A percentile compares a stretch with the other conserved stretches of the same genome.
phyloP scores from a whole-genome alignment of 30 jellyfish, hydroid and myxozoan genomes.

The Turritopsis rubra region DNA sequence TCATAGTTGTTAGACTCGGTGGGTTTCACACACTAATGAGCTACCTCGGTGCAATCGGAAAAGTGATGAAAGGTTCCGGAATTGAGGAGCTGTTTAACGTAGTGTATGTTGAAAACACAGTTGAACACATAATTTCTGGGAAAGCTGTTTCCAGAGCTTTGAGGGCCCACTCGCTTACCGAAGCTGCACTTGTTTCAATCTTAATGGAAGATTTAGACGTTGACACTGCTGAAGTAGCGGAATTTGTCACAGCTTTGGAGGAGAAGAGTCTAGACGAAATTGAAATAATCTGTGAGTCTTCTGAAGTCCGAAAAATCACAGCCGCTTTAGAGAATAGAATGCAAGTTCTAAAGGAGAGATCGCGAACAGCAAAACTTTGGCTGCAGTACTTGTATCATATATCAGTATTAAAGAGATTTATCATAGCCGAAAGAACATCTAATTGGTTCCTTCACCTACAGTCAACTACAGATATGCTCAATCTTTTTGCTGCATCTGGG shows the following conservation, averaged over 20 bases:
- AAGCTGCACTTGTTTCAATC: constrained; percentile 36
- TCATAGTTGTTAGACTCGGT: constrained; percentile 45
- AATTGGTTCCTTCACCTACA: constrained; percentile 36
- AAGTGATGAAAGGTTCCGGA: constrained; percentile 54
- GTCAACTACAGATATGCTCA: constrained; percentile 27
- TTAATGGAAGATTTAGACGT: constrained; percentile 27
- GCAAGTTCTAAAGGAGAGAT: neutral
- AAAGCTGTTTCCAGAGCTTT: constrained; percentile 53
- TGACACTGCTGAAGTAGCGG: neutral
- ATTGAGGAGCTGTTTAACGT: constrained; percentile 42
- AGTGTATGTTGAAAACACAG: constrained; percentile 42
- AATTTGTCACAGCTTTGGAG: neutral
- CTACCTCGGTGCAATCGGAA: constrained; percentile 42
- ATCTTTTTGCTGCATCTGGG: constrained; percentile 47
- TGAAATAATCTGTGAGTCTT: neutral
- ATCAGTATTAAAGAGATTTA: constrained; percentile 13
- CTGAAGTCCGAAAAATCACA: neutral
- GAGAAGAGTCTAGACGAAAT: neutral
- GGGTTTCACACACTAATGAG: constrained; percentile 64
- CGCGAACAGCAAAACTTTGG: constrained; percentile 28
- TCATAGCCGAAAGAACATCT: constrained; percentile 39
- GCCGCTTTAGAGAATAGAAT: neutral
- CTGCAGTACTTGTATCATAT: constrained; percentile 31
- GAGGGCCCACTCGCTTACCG: constrained; percentile 39
- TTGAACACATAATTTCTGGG: constrained; percentile 39